These are phyloP conservation scores for Drosophila imparisetae DNA, from an alignment of 2,888 invertebrate genomes.

Conservation along the genomic window DNA sequence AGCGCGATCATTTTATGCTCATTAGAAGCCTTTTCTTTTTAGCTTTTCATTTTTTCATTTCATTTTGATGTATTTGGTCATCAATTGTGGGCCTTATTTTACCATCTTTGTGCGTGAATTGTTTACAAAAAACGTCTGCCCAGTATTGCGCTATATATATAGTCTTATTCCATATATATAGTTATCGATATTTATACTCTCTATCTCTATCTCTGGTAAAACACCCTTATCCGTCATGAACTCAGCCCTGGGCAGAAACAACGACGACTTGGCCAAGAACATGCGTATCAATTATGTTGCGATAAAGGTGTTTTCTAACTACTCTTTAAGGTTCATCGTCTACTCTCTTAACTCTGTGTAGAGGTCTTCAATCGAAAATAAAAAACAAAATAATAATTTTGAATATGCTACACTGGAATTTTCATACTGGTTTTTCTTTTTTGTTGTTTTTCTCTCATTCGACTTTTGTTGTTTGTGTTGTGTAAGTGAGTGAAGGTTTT, in stretches of 20 bases:
- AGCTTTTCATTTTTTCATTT: conserved; percentile 11
- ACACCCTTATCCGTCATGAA: conserved; percentile 80
- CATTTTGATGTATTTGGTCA: conserved; percentile 46
- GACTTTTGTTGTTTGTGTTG: conserved; percentile 56
- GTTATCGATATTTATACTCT: conserved; percentile 12
- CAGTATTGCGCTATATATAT: conserved; percentile 79
- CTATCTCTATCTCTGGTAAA: conserved; percentile 11
- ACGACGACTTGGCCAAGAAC: conserved; percentile 84
- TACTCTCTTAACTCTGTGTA: conserved; percentile 3
- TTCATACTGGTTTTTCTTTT: background rate
- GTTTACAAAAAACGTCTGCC: conserved; percentile 85
- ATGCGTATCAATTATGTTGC: conserved; percentile 59
- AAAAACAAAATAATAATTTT: conserved; percentile 24
- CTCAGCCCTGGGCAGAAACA: conserved; percentile 84
- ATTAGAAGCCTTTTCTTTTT: conserved; percentile 24
- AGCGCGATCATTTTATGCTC: conserved; percentile 70
- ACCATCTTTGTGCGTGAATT: conserved; percentile 85
- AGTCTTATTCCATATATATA: conserved; percentile 31
- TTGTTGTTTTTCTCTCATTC: conserved; percentile 19
- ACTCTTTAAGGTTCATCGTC: conserved; percentile 16
- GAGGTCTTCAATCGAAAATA: conserved; percentile 15
- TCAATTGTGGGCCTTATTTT: conserved; percentile 81
- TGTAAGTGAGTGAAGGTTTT: conserved; percentile 51
- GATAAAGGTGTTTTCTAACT: conserved; percentile 73
- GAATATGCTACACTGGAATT: conserved; percentile 39